Evolutionary conservation across 2,888 invertebrate species (phyloP).

Genomic region (Leptinotarsa juncta): DNA sequence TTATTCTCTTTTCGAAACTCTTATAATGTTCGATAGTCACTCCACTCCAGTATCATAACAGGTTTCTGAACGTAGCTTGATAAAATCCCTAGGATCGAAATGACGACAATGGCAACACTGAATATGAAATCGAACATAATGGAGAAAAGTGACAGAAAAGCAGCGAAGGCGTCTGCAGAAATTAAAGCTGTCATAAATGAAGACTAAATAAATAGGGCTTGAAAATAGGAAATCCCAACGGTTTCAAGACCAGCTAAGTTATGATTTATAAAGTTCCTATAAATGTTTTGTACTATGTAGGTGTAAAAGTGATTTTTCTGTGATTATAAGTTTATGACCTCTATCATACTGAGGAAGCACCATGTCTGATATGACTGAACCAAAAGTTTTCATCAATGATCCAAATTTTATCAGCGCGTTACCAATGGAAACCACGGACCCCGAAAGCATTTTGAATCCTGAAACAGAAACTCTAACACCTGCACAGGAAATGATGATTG

Average conservation of each 20-base stretch:
- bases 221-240: constrained; percentile 10
- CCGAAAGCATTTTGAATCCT: constrained; percentile 32
- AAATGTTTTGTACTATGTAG: constrained; percentile 19
- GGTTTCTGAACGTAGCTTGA: neutral
- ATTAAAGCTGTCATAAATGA: constrained; percentile 43
- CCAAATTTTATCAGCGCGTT: constrained; percentile 46
- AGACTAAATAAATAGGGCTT: constrained; percentile 40
- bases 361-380: constrained; percentile 56
- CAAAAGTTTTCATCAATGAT: constrained; percentile 54
- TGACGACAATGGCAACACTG: neutral
- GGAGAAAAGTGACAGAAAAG: constrained; percentile 38
- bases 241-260: constrained; percentile 15
- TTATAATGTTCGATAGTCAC: too few relatives aligned
- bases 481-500: constrained; percentile 45
- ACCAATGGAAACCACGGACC: constrained; percentile 31
- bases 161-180: constrained; percentile 46
- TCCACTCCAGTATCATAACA: too few relatives aligned
- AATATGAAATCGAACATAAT: constrained; percentile 16
- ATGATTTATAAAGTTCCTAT: constrained; percentile 32
- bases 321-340: constrained; percentile 45
- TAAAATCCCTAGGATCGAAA: neutral
- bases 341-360: constrained; percentile 37
- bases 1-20: too few relatives aligned
- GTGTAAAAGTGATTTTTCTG: constrained; percentile 31
- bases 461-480: constrained; percentile 41